Base-by-base conservation (phyloP, 2,888 invertebrate genomes). In the Dilophus febrilis region DNA sequence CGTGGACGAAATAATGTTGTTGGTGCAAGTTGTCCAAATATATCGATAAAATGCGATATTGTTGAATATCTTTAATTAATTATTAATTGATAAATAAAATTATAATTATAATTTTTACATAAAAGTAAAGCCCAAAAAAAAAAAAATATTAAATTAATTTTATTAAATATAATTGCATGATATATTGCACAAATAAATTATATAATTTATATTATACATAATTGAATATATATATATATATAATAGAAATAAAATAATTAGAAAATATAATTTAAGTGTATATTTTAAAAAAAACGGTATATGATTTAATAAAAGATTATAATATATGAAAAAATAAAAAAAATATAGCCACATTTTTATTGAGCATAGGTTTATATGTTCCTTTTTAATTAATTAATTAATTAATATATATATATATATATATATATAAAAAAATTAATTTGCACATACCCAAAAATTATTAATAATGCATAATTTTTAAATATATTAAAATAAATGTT, bases 21-120 rank as follows among this genome's bases (percentile, higher is more conserved):
- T 48, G 85, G 87, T 41, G 77, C 86, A 50, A 88, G 88, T 53
- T 90, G 90, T 60, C 90, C 90, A 22, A 88, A 88, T 68, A 88
- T 88, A 66, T 87, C 88, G 45, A 88, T 91, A 52, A 90, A 90
- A 66, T 90, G 90, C 70, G 90, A 90, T 68, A 90, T 91, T 53
- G 90, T 90, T 51, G 90, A 90, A 58, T 90, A 91, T 64, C 75
- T 90, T 64, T 88, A 80, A 70, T 18, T n/a, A 10, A 8, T 13
- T 13, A 13, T 10, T 10, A 31, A 31, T n/a, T 13, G 6, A n/a
- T 33, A 17, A n/a, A n/a, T n/a, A n/a, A n/a, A n/a, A n/a, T n/a
- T n/a, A n/a, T n/a, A n/a, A n/a, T n/a, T n/a, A n/a, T 31, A 31
- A 31, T 27, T 27, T 27, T 27, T 27, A 27, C 11, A 8, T 27